phyloP scores from a whole-genome alignment of 2,797 vertebrate species.

The Platalea minor region DNA sequence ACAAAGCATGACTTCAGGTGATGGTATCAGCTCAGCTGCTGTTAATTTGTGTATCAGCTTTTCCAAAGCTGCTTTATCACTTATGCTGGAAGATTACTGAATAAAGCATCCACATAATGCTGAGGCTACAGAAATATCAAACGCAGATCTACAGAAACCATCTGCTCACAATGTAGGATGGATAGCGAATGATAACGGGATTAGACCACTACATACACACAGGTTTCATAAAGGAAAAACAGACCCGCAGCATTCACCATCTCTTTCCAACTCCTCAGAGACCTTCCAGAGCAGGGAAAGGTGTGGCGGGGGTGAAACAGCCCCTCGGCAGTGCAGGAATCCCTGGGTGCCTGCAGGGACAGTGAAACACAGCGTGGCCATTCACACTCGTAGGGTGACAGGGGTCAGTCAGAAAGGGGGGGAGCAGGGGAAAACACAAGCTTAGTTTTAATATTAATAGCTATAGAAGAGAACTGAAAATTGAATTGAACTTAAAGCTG shows the following conservation, averaged over 20 bases:
- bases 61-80: neutral
- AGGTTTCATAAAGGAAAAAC: neutral
- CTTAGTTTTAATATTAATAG: neutral
- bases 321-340: neutral
- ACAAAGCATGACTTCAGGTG: neutral
- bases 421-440: neutral
- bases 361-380: rapidly evolving
- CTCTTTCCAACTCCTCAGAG: neutral
- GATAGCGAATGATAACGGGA: rapidly evolving
- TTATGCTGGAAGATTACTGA: neutral
- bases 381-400: rapidly evolving
- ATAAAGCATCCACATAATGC: neutral
- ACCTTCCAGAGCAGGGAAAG: neutral
- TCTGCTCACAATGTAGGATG: neutral
- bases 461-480: neutral
- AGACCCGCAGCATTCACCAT: neutral
- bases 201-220: neutral
- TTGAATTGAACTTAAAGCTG: neutral
- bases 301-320: no score
- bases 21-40: neutral
- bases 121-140: neutral
- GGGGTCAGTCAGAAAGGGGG: neutral
- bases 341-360: rapidly evolving
- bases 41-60: neutral
- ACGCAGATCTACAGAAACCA: neutral